A percentile compares a stretch with the other conserved stretches of the same genome.
Evolutionary conservation across 2,797 vertebrate species (phyloP).

Genomic region (Siniperca undulata): DNA sequence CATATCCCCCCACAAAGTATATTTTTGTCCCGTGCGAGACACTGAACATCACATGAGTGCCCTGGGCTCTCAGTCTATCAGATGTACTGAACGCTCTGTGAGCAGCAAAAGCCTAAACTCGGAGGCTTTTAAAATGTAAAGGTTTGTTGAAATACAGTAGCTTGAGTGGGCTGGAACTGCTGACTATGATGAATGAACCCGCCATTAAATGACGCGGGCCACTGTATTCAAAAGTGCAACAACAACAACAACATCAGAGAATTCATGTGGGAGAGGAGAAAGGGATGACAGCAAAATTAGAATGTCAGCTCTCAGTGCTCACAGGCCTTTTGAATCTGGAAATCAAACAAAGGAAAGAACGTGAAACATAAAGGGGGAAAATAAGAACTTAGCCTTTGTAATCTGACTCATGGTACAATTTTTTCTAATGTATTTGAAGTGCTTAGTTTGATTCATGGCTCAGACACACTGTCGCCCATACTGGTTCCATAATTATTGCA

Average conservation of each 20-base stretch:
- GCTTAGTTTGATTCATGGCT: conserved; percentile 38
- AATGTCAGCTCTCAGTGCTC: conserved; percentile 42
- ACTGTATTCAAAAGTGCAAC: conserved; percentile 62
- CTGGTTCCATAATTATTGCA: conserved; percentile 49
- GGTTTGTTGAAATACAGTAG: conserved; percentile 61
- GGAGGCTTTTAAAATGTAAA: conserved; percentile 64
- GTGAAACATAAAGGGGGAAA: conserved; percentile 19
- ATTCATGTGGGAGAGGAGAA: conserved; percentile 53
- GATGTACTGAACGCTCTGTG: conserved; percentile 19
- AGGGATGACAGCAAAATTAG: conserved; percentile 52
- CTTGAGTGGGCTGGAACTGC: conserved; percentile 66
- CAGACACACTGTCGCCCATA: conserved; percentile 50
- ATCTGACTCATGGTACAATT: conserved; percentile 56
- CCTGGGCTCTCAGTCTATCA: conserved; percentile 21
- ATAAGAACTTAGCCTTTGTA: conserved; percentile 45
- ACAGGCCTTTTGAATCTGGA: conserved; percentile 21
- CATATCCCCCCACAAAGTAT: background rate
- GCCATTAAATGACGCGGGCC: conserved; percentile 51
- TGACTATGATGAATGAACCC: conserved; percentile 72
- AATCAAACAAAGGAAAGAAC: conserved; percentile 46
- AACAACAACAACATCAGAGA: conserved; percentile 51
- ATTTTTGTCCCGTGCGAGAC: conserved; percentile 19
- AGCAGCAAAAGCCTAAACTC: conserved; percentile 39
- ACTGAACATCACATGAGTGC: conserved; percentile 15
- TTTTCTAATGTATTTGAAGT: conserved; percentile 53